Percentiles rank a stretch among this genome's conserved stretches.
These are phyloP conservation scores for Phasianus colchicus DNA, from an alignment of 2,113 vertebrate genomes.

Conservation along the genomic window DNA sequence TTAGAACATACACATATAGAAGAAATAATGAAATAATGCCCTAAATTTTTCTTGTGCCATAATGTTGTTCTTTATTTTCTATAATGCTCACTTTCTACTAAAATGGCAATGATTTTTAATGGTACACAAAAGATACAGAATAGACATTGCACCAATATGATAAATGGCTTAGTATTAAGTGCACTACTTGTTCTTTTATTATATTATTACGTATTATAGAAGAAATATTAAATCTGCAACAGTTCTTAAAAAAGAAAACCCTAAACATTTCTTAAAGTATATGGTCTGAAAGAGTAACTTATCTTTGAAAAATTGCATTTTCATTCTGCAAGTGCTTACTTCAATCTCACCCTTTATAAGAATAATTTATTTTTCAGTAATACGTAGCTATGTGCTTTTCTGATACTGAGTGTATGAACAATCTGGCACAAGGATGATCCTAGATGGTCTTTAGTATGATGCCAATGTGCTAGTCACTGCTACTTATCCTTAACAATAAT, in stretches of 20 bases:
- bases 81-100: conserved; percentile 41
- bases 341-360: conserved; percentile 45
- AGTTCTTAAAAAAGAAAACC: conserved; percentile 51
- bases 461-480: not conserved
- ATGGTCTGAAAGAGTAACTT: conserved; percentile 15
- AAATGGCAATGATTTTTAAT: conserved; percentile 50
- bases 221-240: conserved; percentile 61
- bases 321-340: conserved; percentile 37
- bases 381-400: conserved; percentile 13
- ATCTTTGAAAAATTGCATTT: conserved; percentile 35
- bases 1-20: not conserved
- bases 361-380: conserved; percentile 62
- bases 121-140: not conserved
- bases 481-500: conserved; percentile 30
- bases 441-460: conserved; percentile 14
- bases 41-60: not conserved
- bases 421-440: not conserved
- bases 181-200: not conserved
- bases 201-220: not conserved
- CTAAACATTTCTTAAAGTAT: conserved; percentile 6
- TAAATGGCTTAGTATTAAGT: conserved; percentile 50
- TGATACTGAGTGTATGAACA: not conserved
- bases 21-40: not conserved
- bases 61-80: conserved; percentile 13
- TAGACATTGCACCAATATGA: conserved; percentile 15